Conservation (phyloP, 2,888 invertebrate genomes). For the Trachelus stipa region DNA sequence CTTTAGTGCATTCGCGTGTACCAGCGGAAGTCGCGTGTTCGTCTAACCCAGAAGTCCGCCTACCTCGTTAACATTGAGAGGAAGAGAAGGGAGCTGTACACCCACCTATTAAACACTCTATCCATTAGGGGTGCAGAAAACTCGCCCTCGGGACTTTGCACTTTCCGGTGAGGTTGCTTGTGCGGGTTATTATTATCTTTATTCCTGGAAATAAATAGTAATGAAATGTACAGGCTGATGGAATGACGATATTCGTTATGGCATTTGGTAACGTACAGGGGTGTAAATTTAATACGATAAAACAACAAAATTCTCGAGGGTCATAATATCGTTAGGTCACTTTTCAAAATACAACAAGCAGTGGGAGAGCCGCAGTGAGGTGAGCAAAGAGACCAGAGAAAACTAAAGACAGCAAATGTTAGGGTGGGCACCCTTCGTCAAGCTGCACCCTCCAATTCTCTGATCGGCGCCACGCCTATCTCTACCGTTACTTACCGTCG, state of each 20-base stretch:
- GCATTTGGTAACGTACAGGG: background rate
- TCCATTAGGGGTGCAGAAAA: constrained; percentile 4
- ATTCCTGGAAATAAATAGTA: background rate
- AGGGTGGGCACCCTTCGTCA: constrained; percentile 8
- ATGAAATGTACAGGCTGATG: background rate
- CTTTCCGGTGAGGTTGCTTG: background rate
- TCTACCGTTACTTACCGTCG: constrained; percentile 36
- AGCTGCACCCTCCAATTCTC: constrained; percentile 45
- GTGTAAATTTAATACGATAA: background rate
- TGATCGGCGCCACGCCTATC: constrained; percentile 54
- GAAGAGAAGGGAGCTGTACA: background rate
- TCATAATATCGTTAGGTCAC: background rate
- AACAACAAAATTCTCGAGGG: background rate
- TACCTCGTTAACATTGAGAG: constrained; percentile 36
- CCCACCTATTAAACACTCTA: constrained; percentile 4
- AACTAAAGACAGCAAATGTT: background rate
- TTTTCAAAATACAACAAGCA: background rate
- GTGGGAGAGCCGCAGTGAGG: background rate
- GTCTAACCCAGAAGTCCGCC: constrained; percentile 32
- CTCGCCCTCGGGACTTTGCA: background rate
- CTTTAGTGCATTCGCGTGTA: constrained; percentile 18
- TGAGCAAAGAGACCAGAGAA: background rate
- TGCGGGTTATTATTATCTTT: background rate
- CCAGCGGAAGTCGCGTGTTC: constrained; percentile 42
- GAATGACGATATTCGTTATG: background rate